These are phyloP conservation scores for Glyphotaelius pellucidus DNA, from an alignment of 2,888 invertebrate species.

Conservation along the genomic window DNA sequence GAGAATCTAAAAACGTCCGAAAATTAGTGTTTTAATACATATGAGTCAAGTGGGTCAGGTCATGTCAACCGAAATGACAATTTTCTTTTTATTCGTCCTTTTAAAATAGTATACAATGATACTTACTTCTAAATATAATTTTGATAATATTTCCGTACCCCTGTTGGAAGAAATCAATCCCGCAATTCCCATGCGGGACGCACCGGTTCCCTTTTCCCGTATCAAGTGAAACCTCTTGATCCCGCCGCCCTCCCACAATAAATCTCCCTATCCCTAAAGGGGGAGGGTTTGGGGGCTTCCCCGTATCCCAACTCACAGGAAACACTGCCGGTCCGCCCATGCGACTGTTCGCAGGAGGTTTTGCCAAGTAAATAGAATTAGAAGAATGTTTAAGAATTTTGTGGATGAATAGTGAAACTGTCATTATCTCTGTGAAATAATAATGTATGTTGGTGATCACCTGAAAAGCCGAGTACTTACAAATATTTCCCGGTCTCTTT, in stretches of 20 bases:
- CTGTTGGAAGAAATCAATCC: constrained; percentile 56
- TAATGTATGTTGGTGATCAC: background rate
- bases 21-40: no score
- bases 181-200: constrained; percentile 57
- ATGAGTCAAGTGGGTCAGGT: no score
- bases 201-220: constrained; percentile 35
- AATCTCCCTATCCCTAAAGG: constrained; percentile 29
- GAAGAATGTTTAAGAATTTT: background rate
- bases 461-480: no score
- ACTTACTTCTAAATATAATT: background rate
- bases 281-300: background rate
- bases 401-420: background rate
- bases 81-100: no score
- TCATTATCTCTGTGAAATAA: background rate
- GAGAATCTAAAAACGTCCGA: no score
- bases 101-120: background rate
- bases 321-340: constrained; percentile 16
- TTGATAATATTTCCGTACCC: constrained; percentile 20
- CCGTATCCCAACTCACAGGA: background rate
- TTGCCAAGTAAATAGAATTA: constrained; percentile 37
- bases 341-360: background rate
- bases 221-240: constrained; percentile 49
- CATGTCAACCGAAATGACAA: no score
- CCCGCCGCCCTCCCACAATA: constrained; percentile 33
- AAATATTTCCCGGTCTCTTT: no score